Base-by-base conservation (phyloP, 2,888 invertebrate species). In the Tenthredo distinguenda region DNA sequence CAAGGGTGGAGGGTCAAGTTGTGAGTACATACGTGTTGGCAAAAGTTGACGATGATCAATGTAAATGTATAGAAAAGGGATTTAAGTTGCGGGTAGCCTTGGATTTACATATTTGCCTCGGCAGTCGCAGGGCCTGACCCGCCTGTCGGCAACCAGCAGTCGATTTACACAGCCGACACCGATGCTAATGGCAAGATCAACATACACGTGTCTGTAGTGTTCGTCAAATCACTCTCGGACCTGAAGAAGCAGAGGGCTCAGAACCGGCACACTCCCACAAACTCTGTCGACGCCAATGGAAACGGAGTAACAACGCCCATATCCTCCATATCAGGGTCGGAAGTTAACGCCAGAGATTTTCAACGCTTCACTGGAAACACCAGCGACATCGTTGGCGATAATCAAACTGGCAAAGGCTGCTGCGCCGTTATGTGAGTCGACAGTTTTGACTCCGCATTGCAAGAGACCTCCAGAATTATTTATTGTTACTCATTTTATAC, bases 231-330 rank as follows among this genome's bases (percentile, higher is more conserved):
- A 82, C 95, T 99, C 90, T 97, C 98, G 84, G 98, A 99, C 94
- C 95, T 99, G 93, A 99, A 99, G 94, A 98, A 98, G 93, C 98
- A 98, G 92, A 95, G 99, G 88, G 96, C 98, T 87, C 97, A 97
- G 91, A 97, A 97, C 90, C 95, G 98, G 90, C 96, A 96, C 91
- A 96, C 95, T 90, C 94, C 95, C 94, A 94, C 93, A 90, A 87
- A 92, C 92, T 91, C 94, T 87, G 93, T 94, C 89, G 94, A 90
- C 90, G 93, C 94, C 87, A 94, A 94, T 91, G 94, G 94, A 91
- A 94, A 94, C 92, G 94, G 94, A 87, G 93, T 94, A 91, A 92
- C 93, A 86, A 94, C 95, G 84, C 94, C 94, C 89, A 91, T 91
- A 21, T 89, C 92, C 85, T 86, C 93, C 90, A 88, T 91, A 89